A percentile compares a stretch with the other conserved stretches of the same genome.
Evolutionary conservation across 1,140 invertebrate genomes (phyloP).

Genomic region (Alviniconcha marisindica): DNA sequence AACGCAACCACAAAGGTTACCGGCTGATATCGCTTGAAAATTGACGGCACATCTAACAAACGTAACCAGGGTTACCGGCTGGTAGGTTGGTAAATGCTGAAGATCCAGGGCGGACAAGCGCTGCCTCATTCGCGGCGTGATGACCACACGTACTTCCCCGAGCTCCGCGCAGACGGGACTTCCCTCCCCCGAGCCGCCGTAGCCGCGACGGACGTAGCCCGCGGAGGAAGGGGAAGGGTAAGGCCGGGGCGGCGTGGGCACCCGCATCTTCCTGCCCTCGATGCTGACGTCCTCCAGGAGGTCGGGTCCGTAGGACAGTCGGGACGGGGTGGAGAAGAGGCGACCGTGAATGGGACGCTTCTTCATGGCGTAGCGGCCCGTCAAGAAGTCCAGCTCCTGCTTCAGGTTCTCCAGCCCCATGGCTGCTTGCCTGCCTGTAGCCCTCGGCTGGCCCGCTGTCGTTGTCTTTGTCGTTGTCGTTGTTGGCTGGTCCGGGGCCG

Average conservation of each 20-base stretch:
- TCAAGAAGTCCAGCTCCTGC: slow-evolving; percentile 36
- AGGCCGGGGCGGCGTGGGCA: neutral
- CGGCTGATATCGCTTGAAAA: too few species aligned
- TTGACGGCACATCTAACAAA: too few species aligned
- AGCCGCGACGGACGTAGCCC: too few species aligned
- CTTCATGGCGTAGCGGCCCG: slow-evolving; percentile 32
- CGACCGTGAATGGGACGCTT: slow-evolving; percentile 14
- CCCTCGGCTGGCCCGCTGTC: too few species aligned
- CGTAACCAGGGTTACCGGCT: neutral
- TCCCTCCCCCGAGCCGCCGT: neutral
- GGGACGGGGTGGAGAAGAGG: neutral
- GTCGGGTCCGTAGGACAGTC: neutral
- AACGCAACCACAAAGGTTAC: too few species aligned
- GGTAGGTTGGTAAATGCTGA: neutral
- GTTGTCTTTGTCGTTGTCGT: too few species aligned
- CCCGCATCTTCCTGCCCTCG: slow-evolving; percentile 4
- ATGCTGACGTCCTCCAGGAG: slow-evolving; percentile 28
- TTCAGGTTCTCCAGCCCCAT: slow-evolving; percentile 23
- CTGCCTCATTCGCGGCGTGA: slow-evolving; percentile 21
- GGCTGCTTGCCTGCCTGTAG: too few species aligned
- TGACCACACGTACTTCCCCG: slow-evolving; percentile 19
- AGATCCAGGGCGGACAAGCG: slow-evolving; percentile 23
- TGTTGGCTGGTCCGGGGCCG: too few species aligned
- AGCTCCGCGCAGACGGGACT: neutral
- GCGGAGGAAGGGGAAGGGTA: neutral